Percentiles rank a stretch among this genome's conserved stretches.
phyloP scores from a whole-genome alignment of 2,888 invertebrate genomes.

The Nowickia ferox region DNA sequence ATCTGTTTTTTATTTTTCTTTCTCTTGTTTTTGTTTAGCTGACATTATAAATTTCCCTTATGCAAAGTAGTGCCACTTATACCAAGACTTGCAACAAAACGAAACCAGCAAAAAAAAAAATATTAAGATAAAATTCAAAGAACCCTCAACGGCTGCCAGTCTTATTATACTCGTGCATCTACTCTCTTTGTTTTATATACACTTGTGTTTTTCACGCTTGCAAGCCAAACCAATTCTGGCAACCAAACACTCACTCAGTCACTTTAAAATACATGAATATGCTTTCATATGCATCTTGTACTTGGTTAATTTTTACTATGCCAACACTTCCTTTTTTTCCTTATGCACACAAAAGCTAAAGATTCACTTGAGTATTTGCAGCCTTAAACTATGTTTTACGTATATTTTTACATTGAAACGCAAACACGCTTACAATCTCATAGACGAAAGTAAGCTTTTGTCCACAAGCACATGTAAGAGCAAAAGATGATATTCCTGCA shows the following conservation, averaged over 20 bases:
- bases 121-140: neutral
- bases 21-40: constrained; percentile 29
- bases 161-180: constrained; percentile 31
- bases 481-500: neutral
- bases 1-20: neutral
- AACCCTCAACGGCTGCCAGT: constrained; percentile 57
- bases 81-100: constrained; percentile 27
- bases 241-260: constrained; percentile 21
- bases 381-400: constrained; percentile 25
- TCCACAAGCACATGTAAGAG: neutral
- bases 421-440: neutral
- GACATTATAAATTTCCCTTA: constrained; percentile 33
- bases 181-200: constrained; percentile 18
- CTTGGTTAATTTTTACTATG: constrained; percentile 41
- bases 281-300: constrained; percentile 44
- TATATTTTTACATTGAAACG: neutral
- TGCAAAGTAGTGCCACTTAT: constrained; percentile 61
- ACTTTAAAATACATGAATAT: constrained; percentile 15
- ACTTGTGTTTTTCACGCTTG: neutral
- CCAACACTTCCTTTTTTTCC: constrained; percentile 50
- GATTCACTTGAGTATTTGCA: constrained; percentile 34
- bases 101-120: constrained; percentile 6
- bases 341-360: constrained; percentile 17
- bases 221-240: constrained; percentile 13
- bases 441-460: neutral